Evolutionary conservation across 2,797 vertebrate species (phyloP).

Genomic region (Siniperca undulata): DNA sequence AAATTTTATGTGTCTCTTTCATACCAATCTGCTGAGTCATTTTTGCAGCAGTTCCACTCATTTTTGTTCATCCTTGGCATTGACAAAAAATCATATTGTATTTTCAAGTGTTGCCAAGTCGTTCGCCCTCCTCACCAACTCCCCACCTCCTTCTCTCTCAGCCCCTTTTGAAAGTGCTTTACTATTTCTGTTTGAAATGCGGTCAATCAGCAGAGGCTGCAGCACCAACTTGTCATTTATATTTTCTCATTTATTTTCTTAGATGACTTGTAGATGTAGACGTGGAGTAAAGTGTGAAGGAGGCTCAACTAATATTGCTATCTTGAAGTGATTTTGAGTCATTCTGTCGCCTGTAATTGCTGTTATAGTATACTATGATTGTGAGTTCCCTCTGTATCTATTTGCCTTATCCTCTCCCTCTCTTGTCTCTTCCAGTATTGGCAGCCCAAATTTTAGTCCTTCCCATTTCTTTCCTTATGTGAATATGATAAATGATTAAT

Average conservation of each 20-base stretch:
- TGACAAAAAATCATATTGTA: slow-evolving; percentile 64
- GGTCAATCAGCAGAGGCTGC: slow-evolving; percentile 58
- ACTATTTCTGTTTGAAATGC: slow-evolving; percentile 50
- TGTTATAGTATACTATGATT: slow-evolving; percentile 33
- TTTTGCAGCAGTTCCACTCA: slow-evolving; percentile 45
- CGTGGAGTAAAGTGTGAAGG: slow-evolving; percentile 35
- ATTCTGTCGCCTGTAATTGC: slow-evolving; percentile 47
- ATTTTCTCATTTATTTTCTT: slow-evolving; percentile 52
- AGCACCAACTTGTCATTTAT: slow-evolving; percentile 39
- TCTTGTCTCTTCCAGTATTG: slow-evolving; percentile 13
- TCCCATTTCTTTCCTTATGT: slow-evolving; percentile 42
- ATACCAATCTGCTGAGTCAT: slow-evolving; percentile 52
- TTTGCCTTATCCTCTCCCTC: slow-evolving; percentile 18
- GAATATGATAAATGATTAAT: slow-evolving; percentile 48
- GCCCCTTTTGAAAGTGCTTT: slow-evolving; percentile 50
- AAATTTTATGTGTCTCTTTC: slow-evolving; percentile 38
- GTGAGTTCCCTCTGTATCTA: slow-evolving; percentile 18
- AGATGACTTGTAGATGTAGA: slow-evolving; percentile 43
- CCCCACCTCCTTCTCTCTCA: slow-evolving; percentile 15
- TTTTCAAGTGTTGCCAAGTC: slow-evolving; percentile 62
- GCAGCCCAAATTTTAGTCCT: slow-evolving; percentile 44
- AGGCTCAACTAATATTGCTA: slow-evolving; percentile 39
- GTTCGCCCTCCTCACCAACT: slow-evolving; percentile 9
- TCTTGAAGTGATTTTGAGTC: slow-evolving; percentile 46
- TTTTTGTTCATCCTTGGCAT: slow-evolving; percentile 55